These are phyloP conservation scores for Hydropotes inermis DNA, from an alignment of 2,113 vertebrate species.

Conservation along the genomic window DNA sequence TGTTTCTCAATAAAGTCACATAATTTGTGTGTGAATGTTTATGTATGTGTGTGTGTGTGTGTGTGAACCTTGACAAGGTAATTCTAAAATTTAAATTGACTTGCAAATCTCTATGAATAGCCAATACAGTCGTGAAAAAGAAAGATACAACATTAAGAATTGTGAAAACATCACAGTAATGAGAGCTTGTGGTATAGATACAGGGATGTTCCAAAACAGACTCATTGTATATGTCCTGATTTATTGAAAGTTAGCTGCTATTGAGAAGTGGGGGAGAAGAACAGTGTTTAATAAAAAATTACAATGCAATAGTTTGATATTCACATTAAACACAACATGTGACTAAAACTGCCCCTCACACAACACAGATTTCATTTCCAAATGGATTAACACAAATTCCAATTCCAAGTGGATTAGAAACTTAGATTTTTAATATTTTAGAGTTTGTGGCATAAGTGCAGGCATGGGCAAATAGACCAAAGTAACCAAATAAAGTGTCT, in stretches of 20 bases:
- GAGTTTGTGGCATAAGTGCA: neutral
- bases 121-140: neutral
- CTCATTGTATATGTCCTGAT: neutral
- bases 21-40: neutral
- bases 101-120: neutral
- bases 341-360: neutral
- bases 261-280: neutral
- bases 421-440: neutral
- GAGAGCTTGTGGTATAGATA: neutral
- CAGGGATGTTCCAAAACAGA: neutral
- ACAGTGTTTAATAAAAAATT: neutral
- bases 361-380: neutral
- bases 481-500: neutral
- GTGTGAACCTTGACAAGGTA: neutral
- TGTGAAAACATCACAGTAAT: neutral
- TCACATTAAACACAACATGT: neutral
- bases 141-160: neutral
- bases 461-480: neutral
- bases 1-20: neutral
- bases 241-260: neutral
- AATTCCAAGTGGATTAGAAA: neutral
- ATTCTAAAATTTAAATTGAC: neutral
- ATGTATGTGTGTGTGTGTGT: neutral
- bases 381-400: neutral
- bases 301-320: neutral